A percentile compares a stretch with the other conserved stretches of the same genome.
These are phyloP conservation scores for Chirona hameri DNA, from an alignment of 2,888 invertebrate genomes.

Conservation along the genomic window DNA sequence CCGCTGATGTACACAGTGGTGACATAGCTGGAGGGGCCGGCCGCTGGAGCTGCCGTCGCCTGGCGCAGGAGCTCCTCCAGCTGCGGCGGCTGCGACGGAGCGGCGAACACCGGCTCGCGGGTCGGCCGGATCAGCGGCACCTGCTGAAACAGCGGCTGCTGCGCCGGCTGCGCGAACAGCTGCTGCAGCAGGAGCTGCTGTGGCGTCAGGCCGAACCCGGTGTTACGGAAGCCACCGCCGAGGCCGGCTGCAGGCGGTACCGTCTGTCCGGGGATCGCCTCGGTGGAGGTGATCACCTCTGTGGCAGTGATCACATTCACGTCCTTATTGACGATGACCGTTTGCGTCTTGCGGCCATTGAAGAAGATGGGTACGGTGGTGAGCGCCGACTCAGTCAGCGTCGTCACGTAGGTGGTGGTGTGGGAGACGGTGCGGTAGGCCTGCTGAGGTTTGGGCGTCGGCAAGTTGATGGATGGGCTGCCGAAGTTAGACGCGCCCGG, in stretches of 20 bases:
- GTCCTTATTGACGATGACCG: constrained; percentile 77
- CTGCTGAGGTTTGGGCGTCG: not conserved
- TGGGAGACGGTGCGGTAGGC: constrained; percentile 58
- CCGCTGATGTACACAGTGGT: constrained; percentile 85
- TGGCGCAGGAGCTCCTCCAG: constrained; percentile 24
- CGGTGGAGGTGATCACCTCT: constrained; percentile 65
- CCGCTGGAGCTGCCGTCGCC: constrained; percentile 30
- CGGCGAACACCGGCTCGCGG: constrained; percentile 34
- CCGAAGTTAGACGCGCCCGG: constrained; percentile 36
- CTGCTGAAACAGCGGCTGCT: constrained; percentile 30
- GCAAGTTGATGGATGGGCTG: constrained; percentile 33
- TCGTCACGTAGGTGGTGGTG: constrained; percentile 85
- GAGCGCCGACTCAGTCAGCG: constrained; percentile 75
- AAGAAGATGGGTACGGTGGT: constrained; percentile 82
- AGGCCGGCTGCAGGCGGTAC: constrained; percentile 32
- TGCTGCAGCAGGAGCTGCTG: constrained; percentile 33
- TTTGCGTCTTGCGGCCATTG: constrained; percentile 78
- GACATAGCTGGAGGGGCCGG: constrained; percentile 48
- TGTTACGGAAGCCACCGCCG: not conserved
- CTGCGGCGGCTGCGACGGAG: constrained; percentile 30
- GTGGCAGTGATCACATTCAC: constrained; percentile 82
- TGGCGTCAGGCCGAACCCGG: not conserved
- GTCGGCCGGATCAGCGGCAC: constrained; percentile 37
- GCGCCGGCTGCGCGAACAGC: constrained; percentile 34
- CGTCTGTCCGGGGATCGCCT: constrained; percentile 13